Base-by-base conservation (phyloP, 2,797 vertebrate genomes). In the Buphagus erythrorhynchus region DNA sequence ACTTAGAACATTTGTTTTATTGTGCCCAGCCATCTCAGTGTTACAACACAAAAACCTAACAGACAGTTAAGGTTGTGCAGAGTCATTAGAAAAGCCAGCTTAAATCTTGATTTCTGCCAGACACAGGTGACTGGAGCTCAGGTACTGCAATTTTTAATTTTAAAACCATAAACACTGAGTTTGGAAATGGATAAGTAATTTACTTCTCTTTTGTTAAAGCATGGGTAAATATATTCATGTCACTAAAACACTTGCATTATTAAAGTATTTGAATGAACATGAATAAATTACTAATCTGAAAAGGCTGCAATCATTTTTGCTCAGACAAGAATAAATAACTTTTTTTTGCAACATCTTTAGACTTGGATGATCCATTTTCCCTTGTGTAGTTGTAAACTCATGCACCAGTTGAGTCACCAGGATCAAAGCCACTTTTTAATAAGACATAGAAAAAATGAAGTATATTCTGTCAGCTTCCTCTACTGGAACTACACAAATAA, bases 191-290 rank as follows among this genome's bases (percentile, higher is more conserved):
- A 55, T 33, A 84, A 52, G 49, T 81, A 26, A 72, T 92, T 91
- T 72, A 61, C 26, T 91, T 88, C 11, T 68, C 40, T 90, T 82
- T 84, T 77, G 35, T 78, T 72, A 91, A 86, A 86, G 13, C 40
- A 62, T 13, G 13, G 17, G 14, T 67, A 90, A 86, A 84, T 54
- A 57, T 33, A 81, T 88, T 83, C 77, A 74, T 71, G 61, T 38
- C 66, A 78, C 22, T 81, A 78, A 95, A 93, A 75, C 31, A 72
- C 75, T 75, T 94, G n/a, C 52, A 75, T 84, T 84, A 90, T 68
- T 90, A 91, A 93, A 94, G 35, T 17, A 61, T 68, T 91, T 75
- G 54, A 94, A 81, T 81, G 26, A 94, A 90, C 25, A 48, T 18
- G 38, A 80, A 88, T 68, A 86, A 93, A 91, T 78, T 81, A 24